These are phyloP conservation scores for Actenoides lindsayi DNA, from an alignment of 2,113 vertebrate species.

Conservation along the genomic window DNA sequence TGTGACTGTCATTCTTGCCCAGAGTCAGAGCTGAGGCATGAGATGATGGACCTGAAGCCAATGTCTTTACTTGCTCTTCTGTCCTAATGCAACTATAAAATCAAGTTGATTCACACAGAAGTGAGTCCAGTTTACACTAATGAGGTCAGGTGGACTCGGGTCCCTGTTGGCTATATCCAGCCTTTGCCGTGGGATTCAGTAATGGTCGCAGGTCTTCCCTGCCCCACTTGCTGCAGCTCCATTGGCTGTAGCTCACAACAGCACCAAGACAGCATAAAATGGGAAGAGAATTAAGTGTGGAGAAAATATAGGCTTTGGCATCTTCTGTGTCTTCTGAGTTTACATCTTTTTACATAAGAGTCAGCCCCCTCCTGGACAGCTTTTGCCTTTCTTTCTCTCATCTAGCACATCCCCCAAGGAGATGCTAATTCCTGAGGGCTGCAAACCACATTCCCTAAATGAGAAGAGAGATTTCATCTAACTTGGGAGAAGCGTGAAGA, in stretches of 20 bases:
- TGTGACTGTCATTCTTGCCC: neutral
- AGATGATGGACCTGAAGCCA: neutral
- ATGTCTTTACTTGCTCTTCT: neutral
- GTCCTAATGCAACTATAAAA: neutral
- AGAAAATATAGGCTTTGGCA: neutral
- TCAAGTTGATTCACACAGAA: neutral
- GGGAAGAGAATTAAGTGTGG: neutral
- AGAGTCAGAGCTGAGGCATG: neutral
- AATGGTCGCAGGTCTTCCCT: accelerated
- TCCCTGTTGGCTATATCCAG: no score
- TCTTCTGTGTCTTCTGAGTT: neutral
- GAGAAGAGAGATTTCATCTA: neutral
- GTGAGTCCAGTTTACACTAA: neutral
- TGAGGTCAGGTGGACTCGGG: neutral
- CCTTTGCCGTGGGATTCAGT: neutral
- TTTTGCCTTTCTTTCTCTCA: neutral
- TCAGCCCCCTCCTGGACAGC: neutral
- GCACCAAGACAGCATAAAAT: neutral
- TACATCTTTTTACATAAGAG: neutral
- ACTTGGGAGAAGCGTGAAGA: neutral
- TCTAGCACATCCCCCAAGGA: neutral
- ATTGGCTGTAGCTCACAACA: neutral
- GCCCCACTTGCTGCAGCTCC: neutral
- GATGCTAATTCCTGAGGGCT: neutral
- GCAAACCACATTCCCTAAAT: accelerated